A percentile compares a stretch with the other conserved stretches of the same genome.
These are phyloP conservation scores for Pseudopleuronectes americanus DNA, from an alignment of 2,797 vertebrate genomes.

Conservation along the genomic window DNA sequence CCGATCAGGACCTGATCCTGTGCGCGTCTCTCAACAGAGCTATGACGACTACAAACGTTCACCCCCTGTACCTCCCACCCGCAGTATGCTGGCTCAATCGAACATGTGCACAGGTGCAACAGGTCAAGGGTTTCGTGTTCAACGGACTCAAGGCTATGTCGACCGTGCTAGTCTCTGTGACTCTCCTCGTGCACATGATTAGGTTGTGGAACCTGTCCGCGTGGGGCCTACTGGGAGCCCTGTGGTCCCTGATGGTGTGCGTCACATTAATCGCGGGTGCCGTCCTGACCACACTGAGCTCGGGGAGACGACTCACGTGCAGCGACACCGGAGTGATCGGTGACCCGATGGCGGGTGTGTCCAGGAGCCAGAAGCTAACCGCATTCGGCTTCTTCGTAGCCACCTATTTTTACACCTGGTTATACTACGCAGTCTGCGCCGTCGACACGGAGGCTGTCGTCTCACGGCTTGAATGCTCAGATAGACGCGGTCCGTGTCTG, in stretches of 20 bases:
- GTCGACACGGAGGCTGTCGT: accelerated
- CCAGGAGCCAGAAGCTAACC: not conserved
- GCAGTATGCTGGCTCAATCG: conserved; percentile 3
- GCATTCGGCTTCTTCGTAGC: accelerated
- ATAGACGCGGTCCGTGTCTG: not conserved
- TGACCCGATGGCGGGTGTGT: not conserved
- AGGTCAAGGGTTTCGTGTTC: accelerated
- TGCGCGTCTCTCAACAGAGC: not conserved
- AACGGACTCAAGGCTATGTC: accelerated
- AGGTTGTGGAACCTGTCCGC: not conserved
- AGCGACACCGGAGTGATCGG: not conserved
- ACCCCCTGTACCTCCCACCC: conserved; percentile 4
- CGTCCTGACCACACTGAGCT: no score
- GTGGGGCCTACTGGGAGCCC: not conserved
- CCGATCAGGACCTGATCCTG: conserved; percentile 10
- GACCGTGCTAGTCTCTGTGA: accelerated
- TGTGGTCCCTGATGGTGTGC: conserved; percentile 14
- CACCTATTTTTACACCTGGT: not conserved
- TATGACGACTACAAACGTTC: conserved; percentile 1
- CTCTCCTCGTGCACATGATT: not conserved
- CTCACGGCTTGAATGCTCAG: not conserved
- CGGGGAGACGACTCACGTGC: not conserved
- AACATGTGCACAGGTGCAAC: accelerated
- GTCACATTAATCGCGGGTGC: not conserved
- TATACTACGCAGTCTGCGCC: not conserved